phyloP scores from a whole-genome alignment of 1,140 invertebrate genomes.

The Lordiphosa mommai region DNA sequence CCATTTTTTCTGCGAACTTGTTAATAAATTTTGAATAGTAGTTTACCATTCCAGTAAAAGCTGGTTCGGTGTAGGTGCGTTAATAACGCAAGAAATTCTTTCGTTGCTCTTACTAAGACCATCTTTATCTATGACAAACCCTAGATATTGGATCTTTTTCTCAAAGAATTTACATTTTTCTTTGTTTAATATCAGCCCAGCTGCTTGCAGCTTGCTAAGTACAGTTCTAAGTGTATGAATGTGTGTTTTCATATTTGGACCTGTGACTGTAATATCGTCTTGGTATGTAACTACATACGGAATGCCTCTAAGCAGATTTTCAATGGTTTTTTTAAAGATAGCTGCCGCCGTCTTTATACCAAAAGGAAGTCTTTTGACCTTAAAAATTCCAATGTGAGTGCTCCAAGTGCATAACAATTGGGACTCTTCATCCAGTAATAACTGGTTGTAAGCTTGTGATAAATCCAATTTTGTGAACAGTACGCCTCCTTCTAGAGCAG shows the following conservation, averaged over 20 bases:
- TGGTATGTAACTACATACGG: too few species aligned
- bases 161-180: too few species aligned
- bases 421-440: constrained; percentile 54
- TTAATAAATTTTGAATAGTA: constrained; percentile 10
- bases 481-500: constrained; percentile 43
- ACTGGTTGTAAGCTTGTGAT: constrained; percentile 72
- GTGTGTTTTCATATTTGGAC: too few species aligned
- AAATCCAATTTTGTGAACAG: constrained; percentile 73
- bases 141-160: too few species aligned
- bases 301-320: too few species aligned
- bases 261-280: too few species aligned
- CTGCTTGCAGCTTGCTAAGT: too few species aligned
- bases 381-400: constrained; percentile 44
- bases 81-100: background rate
- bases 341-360: too few species aligned
- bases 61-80: background rate
- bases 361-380: constrained; percentile 21
- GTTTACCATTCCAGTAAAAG: constrained; percentile 8
- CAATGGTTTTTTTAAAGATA: too few species aligned
- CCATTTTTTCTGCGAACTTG: constrained; percentile 1
- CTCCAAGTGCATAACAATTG: constrained; percentile 31
- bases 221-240: too few species aligned
- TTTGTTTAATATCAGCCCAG: too few species aligned
- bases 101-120: background rate
- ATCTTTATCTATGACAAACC: background rate